Conservation (phyloP, 2,113 vertebrate species). For the Dromas ardeola region DNA sequence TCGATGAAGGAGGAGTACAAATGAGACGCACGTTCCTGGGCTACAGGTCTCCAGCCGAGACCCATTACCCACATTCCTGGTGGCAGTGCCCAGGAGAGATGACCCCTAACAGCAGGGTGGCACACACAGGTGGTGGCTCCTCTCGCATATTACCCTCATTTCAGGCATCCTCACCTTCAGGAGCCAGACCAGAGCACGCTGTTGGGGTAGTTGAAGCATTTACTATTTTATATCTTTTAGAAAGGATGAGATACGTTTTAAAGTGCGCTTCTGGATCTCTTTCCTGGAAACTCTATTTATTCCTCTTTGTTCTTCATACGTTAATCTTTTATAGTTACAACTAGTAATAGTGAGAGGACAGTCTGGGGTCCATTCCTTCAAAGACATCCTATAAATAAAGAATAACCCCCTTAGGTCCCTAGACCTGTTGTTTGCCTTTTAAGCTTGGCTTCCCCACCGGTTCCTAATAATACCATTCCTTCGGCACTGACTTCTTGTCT, state of each 20-base stretch:
- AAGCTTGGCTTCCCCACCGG: background rate
- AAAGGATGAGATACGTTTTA: background rate
- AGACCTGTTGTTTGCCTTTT: slow-evolving; percentile 12
- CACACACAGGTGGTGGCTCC: background rate
- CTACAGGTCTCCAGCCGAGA: background rate
- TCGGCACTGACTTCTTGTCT: background rate
- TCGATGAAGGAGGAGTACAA: background rate
- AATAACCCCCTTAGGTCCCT: background rate
- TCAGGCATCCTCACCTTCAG: background rate
- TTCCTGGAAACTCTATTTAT: slow-evolving; percentile 8
- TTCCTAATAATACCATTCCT: background rate
- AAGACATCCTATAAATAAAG: slow-evolving; percentile 21
- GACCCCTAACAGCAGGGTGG: background rate
- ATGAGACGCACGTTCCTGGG: background rate
- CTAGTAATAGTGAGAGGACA: background rate
- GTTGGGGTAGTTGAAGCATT: background rate
- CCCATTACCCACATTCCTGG: background rate
- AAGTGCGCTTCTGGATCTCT: background rate
- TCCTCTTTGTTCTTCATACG: background rate
- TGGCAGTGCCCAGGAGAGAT: background rate
- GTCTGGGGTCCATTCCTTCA: background rate
- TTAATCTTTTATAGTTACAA: slow-evolving; percentile 1
- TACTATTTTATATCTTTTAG: background rate
- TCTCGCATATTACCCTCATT: background rate
- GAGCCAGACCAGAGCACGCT: background rate